Percentiles rank a stretch among this genome's conserved stretches.
These are phyloP conservation scores for Calliopum simillimum DNA, from an alignment of 2,888 invertebrate genomes.

Conservation along the genomic window DNA sequence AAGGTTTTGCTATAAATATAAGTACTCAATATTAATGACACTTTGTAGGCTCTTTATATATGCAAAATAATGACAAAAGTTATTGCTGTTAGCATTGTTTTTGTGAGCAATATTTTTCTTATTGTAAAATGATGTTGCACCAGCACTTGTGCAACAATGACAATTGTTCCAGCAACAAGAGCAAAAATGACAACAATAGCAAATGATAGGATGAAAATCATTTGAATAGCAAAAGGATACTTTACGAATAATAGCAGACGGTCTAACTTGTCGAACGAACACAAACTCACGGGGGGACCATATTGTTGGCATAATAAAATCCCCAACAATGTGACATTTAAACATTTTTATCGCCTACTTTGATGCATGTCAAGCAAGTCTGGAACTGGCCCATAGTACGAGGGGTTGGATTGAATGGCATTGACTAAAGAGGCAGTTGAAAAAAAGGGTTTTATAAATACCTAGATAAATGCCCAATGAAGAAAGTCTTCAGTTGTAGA, in stretches of 20 bases:
- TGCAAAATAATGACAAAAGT: no score
- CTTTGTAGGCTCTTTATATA: no score
- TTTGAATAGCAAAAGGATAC: no score
- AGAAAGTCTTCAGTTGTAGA: no score
- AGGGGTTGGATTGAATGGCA: neutral
- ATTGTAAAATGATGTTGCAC: no score
- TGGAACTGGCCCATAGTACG: neutral
- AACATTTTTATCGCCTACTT: conserved; percentile 34
- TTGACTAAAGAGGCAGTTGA: neutral
- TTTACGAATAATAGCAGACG: neutral
- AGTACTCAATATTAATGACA: no score
- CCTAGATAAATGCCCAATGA: no score
- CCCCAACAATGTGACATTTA: conserved; percentile 26
- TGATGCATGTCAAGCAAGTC: conserved; percentile 19
- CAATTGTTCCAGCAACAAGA: conserved; percentile 9
- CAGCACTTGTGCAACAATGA: neutral
- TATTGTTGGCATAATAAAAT: conserved; percentile 15
- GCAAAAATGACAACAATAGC: neutral
- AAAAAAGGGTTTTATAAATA: no score
- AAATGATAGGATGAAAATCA: neutral
- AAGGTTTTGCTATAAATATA: no score
- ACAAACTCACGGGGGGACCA: neutral
- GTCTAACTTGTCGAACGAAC: neutral
- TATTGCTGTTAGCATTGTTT: no score
- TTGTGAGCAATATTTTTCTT: no score